phyloP scores from a whole-genome alignment of 2,113 vertebrate genomes.

The Canis aureus region DNA sequence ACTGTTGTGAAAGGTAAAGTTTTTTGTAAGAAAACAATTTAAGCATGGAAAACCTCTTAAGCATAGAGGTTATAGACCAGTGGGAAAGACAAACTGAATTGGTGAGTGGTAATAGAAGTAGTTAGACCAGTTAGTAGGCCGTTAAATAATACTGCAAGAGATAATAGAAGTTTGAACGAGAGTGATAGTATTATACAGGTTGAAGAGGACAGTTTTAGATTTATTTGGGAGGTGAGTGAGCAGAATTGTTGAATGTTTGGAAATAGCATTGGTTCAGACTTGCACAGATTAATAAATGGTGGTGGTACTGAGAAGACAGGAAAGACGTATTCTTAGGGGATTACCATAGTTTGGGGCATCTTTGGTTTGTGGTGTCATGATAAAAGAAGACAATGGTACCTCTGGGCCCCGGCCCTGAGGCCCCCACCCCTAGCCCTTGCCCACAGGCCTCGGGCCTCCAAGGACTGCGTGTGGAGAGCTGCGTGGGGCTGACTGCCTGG shows the following conservation, averaged over 20 bases:
- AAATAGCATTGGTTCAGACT: neutral
- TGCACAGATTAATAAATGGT: neutral
- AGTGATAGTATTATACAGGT: neutral
- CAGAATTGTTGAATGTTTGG: neutral
- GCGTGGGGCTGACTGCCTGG: no score
- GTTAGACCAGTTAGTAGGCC: neutral
- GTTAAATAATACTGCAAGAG: neutral
- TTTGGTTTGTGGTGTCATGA: neutral
- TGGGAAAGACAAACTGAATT: neutral
- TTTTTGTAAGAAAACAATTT: neutral
- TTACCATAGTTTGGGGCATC: neutral
- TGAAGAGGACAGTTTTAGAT: neutral
- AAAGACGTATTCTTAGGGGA: neutral
- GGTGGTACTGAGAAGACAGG: neutral
- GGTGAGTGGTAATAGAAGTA: neutral
- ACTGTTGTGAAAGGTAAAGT: neutral
- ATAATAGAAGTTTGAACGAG: neutral
- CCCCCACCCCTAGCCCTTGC: no score
- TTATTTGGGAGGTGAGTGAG: neutral
- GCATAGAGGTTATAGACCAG: neutral
- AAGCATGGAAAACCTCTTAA: neutral
- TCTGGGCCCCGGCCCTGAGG: no score
- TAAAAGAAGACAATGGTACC: neutral
- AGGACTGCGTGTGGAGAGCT: no score
- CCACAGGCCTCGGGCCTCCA: no score